Conservation (phyloP, 2,888 invertebrate genomes). For the Tuberolachnus salignus region DNA sequence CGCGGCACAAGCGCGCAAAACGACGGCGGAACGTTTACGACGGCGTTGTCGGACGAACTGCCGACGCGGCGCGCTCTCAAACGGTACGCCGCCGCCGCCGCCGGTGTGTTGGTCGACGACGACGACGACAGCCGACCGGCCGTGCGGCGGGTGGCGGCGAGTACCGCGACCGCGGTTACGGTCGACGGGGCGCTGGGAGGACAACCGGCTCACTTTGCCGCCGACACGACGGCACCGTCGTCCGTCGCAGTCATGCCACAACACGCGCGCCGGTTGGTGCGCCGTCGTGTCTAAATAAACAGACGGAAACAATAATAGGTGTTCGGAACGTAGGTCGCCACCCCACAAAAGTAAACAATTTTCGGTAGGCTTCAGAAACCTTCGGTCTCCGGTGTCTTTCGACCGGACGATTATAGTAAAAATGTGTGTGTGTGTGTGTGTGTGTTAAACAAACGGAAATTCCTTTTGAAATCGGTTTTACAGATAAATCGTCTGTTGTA, state of each 20-base stretch:
- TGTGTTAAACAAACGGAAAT: neutral
- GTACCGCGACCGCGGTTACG: no score
- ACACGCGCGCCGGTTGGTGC: constrained; percentile 22
- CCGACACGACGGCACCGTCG: neutral
- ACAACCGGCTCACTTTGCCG: constrained; percentile 23
- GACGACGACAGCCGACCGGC: constrained; percentile 14
- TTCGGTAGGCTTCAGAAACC: no score
- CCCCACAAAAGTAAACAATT: no score
- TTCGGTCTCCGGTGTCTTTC: no score
- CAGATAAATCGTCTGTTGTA: no score
- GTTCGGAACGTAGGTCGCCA: no score
- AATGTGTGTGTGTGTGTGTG: no score
- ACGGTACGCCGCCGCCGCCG: constrained; percentile 29
- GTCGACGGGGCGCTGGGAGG: neutral
- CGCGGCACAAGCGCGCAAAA: neutral
- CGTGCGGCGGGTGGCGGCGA: neutral
- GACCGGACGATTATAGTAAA: neutral
- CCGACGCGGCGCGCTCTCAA: constrained; percentile 23
- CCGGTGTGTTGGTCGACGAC: constrained; percentile 4
- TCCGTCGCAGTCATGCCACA: constrained; percentile 44
- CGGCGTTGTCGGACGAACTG: constrained; percentile 48
- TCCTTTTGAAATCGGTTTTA: no score
- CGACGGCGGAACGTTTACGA: neutral
- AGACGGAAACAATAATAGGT: no score
- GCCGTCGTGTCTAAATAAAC: no score